Conservation (phyloP, 2,113 vertebrate species). For the Saguinus imperator region DNA sequence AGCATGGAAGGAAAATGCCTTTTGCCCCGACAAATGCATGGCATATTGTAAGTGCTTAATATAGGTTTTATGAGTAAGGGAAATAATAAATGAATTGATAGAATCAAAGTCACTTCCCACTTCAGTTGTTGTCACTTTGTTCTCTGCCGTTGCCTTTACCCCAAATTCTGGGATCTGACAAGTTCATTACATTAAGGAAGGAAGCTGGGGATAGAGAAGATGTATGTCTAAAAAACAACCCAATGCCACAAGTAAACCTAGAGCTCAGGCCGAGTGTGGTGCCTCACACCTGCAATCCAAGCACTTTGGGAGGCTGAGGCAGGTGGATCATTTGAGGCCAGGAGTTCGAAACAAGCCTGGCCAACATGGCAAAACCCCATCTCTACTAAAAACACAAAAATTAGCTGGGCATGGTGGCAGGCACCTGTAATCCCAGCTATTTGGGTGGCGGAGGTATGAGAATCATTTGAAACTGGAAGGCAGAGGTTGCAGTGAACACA, state of each 20-base stretch:
- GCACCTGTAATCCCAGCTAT: too few relatives aligned
- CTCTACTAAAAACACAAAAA: too few relatives aligned
- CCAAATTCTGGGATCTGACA: neutral
- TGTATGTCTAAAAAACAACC: neutral
- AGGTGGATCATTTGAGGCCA: too few relatives aligned
- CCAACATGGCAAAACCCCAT: too few relatives aligned
- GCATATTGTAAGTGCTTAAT: neutral
- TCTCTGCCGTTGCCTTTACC: neutral
- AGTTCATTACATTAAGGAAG: conserved; percentile 40
- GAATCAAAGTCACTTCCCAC: neutral
- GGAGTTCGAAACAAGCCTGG: too few relatives aligned
- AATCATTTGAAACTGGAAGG: too few relatives aligned
- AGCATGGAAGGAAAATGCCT: neutral
- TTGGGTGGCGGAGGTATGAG: too few relatives aligned
- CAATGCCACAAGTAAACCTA: neutral
- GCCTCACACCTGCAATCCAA: too few relatives aligned
- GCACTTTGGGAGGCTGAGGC: too few relatives aligned
- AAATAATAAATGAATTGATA: neutral
- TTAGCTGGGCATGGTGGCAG: too few relatives aligned
- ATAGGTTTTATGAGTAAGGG: neutral
- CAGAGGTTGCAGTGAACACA: too few relatives aligned
- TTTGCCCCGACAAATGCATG: neutral
- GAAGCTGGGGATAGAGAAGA: neutral
- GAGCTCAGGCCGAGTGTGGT: neutral
- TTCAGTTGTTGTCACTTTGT: neutral